phyloP scores from a whole-genome alignment of 92 coral and sea anemone genomes.

The Blastomussa wellsi region DNA sequence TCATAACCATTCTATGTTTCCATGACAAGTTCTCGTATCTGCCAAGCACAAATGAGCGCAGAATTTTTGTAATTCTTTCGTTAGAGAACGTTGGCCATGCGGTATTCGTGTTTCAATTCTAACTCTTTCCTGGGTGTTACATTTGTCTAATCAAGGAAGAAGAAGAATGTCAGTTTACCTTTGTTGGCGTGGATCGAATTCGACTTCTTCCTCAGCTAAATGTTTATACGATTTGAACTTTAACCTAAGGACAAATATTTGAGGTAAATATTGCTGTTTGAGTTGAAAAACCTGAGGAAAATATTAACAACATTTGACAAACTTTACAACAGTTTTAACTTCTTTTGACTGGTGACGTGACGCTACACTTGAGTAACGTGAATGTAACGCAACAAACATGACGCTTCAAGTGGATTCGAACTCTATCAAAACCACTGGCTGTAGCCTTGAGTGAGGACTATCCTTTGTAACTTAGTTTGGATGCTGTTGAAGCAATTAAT shows the following conservation, averaged over 20 bases:
- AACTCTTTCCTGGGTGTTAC: too few relatives aligned
- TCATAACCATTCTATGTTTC: too few relatives aligned
- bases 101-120: too few relatives aligned
- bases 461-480: background rate
- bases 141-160: background rate
- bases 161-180: constrained; percentile 55
- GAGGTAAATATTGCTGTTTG: background rate
- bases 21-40: too few relatives aligned
- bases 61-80: too few relatives aligned
- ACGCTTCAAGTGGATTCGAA: background rate
- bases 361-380: background rate
- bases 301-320: background rate
- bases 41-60: too few relatives aligned
- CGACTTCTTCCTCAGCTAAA: constrained; percentile 66
- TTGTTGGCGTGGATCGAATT: constrained; percentile 57
- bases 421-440: background rate
- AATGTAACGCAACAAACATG: background rate
- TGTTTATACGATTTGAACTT: constrained; percentile 70
- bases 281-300: background rate
- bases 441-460: too few relatives aligned
- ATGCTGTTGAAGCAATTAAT: background rate
- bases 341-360: background rate
- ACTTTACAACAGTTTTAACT: background rate
- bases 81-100: too few relatives aligned
- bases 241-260: constrained; percentile 51